Conservation (phyloP, 2,797 vertebrate genomes). For the Cebuella pygmaea region DNA sequence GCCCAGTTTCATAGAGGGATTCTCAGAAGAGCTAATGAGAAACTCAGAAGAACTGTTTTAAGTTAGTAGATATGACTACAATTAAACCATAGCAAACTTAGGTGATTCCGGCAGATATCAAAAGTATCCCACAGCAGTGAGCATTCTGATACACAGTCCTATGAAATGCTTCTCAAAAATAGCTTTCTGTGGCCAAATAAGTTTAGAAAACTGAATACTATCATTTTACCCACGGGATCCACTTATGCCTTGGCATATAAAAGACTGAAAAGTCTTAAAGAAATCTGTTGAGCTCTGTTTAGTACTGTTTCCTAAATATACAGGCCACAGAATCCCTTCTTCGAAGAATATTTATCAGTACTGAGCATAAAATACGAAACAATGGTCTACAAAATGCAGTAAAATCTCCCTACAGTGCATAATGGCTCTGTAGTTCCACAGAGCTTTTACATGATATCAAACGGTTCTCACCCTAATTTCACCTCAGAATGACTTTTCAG, state of each 20-base stretch:
- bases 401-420: not conserved
- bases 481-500: not conserved
- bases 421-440: not conserved
- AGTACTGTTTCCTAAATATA: not conserved
- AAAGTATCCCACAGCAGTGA: not conserved
- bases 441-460: not conserved
- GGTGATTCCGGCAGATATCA: not conserved
- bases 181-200: not conserved
- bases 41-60: not conserved
- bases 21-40: not conserved
- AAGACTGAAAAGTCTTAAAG: not conserved
- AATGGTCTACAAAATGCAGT: not conserved
- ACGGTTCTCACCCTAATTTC: not conserved
- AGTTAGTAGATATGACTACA: not conserved
- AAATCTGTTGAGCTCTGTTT: not conserved
- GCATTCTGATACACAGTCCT: not conserved
- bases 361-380: not conserved
- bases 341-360: not conserved
- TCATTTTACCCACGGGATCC: not conserved
- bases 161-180: not conserved
- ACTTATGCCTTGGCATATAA: not conserved
- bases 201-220: not conserved
- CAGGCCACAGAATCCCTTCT: not conserved
- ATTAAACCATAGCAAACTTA: not conserved
- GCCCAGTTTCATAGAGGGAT: not conserved